phyloP scores from a whole-genome alignment of 2,113 vertebrate species.

The Oophaga pumilio region DNA sequence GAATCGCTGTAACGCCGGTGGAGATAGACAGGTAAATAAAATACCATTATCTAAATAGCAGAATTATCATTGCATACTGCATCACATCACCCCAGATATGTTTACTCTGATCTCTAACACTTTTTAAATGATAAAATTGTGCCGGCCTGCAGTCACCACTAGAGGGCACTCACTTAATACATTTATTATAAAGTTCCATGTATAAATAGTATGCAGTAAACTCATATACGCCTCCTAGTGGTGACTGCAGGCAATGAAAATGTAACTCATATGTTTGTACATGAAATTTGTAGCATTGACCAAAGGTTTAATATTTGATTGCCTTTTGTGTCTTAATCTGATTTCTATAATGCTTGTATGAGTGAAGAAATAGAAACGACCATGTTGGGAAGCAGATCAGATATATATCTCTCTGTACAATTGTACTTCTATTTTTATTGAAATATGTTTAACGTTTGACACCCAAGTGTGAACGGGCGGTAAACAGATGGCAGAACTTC shows the following conservation, averaged over 20 bases:
- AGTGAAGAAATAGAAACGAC: neutral
- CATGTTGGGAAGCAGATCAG: neutral
- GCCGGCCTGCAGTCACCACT: neutral
- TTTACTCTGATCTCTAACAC: no score
- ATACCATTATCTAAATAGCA: neutral
- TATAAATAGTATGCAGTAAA: neutral
- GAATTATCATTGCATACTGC: neutral
- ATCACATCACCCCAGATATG: no score
- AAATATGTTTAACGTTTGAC: constrained; percentile 19
- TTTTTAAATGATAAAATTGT: neutral
- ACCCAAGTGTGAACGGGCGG: neutral
- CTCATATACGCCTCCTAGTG: neutral
- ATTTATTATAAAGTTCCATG: neutral
- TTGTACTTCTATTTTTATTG: constrained; percentile 23
- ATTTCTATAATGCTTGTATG: neutral
- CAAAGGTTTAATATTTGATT: neutral
- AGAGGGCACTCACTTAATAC: neutral
- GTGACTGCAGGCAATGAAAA: neutral
- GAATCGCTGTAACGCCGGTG: constrained; percentile 89
- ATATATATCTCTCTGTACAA: neutral
- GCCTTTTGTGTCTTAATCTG: neutral
- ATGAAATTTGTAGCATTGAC: neutral
- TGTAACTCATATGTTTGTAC: neutral
- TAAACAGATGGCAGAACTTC: constrained; percentile 23
- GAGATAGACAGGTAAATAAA: constrained; percentile 83